Base-by-base conservation (phyloP, 2,113 vertebrate species). In the Corythornis cristatus region DNA sequence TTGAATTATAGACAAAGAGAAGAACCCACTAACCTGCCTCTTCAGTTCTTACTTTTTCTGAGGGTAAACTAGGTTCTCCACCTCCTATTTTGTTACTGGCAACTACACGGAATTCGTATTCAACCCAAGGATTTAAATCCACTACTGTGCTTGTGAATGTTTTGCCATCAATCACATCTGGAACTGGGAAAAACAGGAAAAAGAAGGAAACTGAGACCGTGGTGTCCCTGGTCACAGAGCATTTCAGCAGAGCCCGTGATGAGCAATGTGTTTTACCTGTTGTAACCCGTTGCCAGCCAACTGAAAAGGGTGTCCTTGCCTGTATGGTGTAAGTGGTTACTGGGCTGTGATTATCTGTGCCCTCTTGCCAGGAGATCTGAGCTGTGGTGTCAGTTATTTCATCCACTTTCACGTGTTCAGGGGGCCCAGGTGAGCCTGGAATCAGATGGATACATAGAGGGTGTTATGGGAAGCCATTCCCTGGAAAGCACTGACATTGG, bases 81-180 rank as follows among this genome's bases (percentile, higher is more conserved):
- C 99, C 98, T 92, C 99, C 99, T 16, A 99, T 98, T 71, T 94
- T 97, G 93, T 99, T 99, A 95, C 97, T 98, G 93, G 99, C 99
- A 78, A 99, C 98, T 74, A 99, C 98, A 83, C 99, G 98, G 86
- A 99, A 99, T 97, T 99, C 98, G n/a, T 99, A 99, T 97, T 99
- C 99, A 96, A 99, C 99, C 99, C 99, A 99, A 42, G 99, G 99
- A 43, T 99, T 99, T 96, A 99, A 97, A 86, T 98, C 98, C 64
- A 99, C 98, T n/a, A 99, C 98, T 0, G 99, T 99, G 46, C 99
- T 98, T 5, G 98, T 99, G 95, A 98, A 97, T n/a, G 98, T 98
- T 93, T 98, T 99, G 13, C 99, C 99, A 43, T 98, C 97, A 11
- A 99, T 98, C 92, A 98, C 90, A 35, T 98, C 98, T 0, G 99